Percentiles rank a stretch among this genome's conserved stretches.
These are phyloP conservation scores for Artemia franciscana DNA, from an alignment of 1,140 invertebrate species.

Conservation along the genomic window DNA sequence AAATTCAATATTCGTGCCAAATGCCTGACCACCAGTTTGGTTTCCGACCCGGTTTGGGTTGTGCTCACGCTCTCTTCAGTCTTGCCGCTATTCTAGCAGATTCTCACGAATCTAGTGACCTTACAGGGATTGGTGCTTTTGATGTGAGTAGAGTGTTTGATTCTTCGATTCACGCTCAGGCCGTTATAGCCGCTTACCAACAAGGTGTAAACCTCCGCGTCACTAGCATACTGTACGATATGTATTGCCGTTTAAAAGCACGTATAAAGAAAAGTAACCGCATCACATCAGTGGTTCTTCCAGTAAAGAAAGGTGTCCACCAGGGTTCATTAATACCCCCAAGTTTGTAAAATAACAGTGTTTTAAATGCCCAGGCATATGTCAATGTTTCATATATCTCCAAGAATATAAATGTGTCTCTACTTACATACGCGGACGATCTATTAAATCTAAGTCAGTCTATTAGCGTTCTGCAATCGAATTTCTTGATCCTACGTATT, in stretches of 20 bases:
- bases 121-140: neutral
- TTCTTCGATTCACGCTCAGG: too few relatives aligned
- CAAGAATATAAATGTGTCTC: too few relatives aligned
- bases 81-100: neutral
- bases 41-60: neutral
- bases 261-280: neutral
- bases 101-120: neutral
- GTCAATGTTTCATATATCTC: too few relatives aligned
- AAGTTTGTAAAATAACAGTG: too few relatives aligned
- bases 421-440: neutral
- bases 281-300: neutral
- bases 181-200: neutral
- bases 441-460: neutral
- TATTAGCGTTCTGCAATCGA: slow-evolving; percentile 5
- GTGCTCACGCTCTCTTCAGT: neutral
- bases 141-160: too few relatives aligned
- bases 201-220: neutral
- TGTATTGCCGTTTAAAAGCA: neutral
- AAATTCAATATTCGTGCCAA: neutral
- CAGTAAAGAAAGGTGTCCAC: neutral
- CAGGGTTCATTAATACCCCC: neutral
- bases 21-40: neutral
- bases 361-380: too few relatives aligned
- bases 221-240: neutral
- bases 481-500: neutral